Percentiles rank a stretch among this genome's conserved stretches.
These are phyloP conservation scores for Tetragnatha montana DNA, from an alignment of 2,888 invertebrate genomes.

Conservation along the genomic window DNA sequence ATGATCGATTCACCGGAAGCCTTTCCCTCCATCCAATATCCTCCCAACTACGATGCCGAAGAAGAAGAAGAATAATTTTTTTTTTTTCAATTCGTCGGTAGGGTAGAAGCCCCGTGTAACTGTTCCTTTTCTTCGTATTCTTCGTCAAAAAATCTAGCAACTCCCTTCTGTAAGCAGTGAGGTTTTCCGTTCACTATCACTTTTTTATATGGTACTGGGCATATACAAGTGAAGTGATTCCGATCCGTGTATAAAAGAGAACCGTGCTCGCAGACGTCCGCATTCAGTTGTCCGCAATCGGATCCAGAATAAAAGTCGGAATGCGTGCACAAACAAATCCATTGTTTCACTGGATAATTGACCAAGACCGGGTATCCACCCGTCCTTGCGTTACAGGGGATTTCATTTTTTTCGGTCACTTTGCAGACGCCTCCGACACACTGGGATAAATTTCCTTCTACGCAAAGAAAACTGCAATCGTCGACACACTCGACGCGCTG, in stretches of 20 bases:
- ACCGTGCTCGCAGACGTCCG: slow-evolving; percentile 25
- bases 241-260: slow-evolving; percentile 6
- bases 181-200: slow-evolving; percentile 17
- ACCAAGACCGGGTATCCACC: not conserved
- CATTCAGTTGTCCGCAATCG: not conserved
- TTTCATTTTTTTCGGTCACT: not conserved
- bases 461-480: slow-evolving; percentile 19
- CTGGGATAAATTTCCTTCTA: not conserved
- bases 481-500: not conserved
- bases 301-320: not conserved
- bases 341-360: not conserved
- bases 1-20: not conserved
- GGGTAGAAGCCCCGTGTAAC: not conserved
- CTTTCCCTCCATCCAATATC: slow-evolving; percentile 1
- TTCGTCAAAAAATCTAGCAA: not conserved
- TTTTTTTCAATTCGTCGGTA: not conserved
- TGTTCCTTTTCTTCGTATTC: not conserved
- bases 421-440: slow-evolving; percentile 13
- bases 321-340: slow-evolving; percentile 26
- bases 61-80: no score
- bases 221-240: not conserved
- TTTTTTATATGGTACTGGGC: not conserved
- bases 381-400: not conserved
- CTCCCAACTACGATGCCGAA: not conserved
- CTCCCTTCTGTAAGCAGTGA: not conserved